Percentiles rank a stretch among this genome's conserved stretches.
Evolutionary conservation across 2,797 vertebrate species (phyloP).

Genomic region (Ataeniobius toweri): DNA sequence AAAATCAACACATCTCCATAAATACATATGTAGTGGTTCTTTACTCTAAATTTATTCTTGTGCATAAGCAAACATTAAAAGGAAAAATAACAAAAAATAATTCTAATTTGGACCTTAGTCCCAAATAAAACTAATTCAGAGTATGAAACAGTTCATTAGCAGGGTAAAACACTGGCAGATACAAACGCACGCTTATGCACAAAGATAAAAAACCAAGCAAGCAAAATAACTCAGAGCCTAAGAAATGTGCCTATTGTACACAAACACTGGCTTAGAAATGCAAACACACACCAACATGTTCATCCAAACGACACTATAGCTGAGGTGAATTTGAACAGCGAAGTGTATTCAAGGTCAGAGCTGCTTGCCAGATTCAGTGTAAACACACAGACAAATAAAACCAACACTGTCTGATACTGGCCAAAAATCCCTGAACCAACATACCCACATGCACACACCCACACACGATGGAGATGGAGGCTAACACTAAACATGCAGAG

Average conservation of each 20-base stretch:
- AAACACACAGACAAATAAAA: conserved; percentile 53
- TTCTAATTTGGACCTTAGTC: conserved; percentile 55
- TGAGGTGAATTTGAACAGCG: conserved; percentile 69
- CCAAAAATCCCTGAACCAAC: conserved; percentile 50
- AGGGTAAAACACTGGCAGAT: conserved; percentile 43
- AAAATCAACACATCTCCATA: conserved; percentile 61
- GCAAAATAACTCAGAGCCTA: conserved; percentile 13
- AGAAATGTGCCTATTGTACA: conserved; percentile 40
- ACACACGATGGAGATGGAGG: background rate
- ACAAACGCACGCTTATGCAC: conserved; percentile 9
- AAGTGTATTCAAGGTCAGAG: conserved; percentile 77
- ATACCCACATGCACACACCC: conserved; percentile 16
- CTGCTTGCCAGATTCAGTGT: conserved; percentile 58
- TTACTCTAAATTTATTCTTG: conserved; percentile 65
- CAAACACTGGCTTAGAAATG: conserved; percentile 11
- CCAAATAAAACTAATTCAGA: conserved; percentile 62
- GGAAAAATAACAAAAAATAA: conserved; percentile 26
- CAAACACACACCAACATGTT: conserved; percentile 23
- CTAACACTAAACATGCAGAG: conserved; percentile 31
- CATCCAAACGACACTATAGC: conserved; percentile 54
- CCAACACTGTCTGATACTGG: conserved; percentile 38
- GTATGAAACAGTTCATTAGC: conserved; percentile 68
- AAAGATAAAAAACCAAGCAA: conserved; percentile 9
- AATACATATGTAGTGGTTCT: conserved; percentile 67
- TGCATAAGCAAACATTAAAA: conserved; percentile 38